Percentiles rank a stretch among this genome's conserved stretches.
Conservation (phyloP, 2,888 invertebrate genomes). For the Cordylochernes scorpioides region DNA sequence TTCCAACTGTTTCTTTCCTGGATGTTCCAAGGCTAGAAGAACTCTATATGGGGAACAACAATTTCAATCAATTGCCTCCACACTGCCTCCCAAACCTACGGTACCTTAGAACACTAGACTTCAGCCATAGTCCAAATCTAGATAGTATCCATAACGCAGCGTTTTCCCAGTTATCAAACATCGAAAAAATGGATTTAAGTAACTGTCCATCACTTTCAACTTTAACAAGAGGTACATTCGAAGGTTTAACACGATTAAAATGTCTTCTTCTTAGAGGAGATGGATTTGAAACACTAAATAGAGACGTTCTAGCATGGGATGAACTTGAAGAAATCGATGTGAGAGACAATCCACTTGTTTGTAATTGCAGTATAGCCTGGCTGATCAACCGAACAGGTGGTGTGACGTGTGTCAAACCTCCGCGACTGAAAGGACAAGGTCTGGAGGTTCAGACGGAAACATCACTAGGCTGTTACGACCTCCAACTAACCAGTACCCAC, state of each 20-base stretch:
- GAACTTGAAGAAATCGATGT: constrained; percentile 41
- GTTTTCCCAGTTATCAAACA: constrained; percentile 42
- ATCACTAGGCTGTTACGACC: constrained; percentile 10
- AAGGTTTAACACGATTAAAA: constrained; percentile 42
- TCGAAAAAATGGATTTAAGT: constrained; percentile 27
- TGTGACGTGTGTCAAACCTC: constrained; percentile 11
- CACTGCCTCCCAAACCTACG: constrained; percentile 44
- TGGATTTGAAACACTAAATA: constrained; percentile 40
- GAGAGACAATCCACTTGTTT: constrained; percentile 52
- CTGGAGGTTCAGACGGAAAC: constrained; percentile 8
- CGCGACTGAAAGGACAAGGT: constrained; percentile 6
- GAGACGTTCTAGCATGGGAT: constrained; percentile 32
- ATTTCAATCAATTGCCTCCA: constrained; percentile 40
- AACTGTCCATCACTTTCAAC: constrained; percentile 42
- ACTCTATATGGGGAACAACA: constrained; percentile 49
- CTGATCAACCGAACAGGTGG: constrained; percentile 25
- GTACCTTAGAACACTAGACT: constrained; percentile 41
- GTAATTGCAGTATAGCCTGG: constrained; percentile 64
- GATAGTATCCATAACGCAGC: constrained; percentile 43
- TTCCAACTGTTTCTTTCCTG: constrained; percentile 46
- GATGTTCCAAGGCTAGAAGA: constrained; percentile 45
- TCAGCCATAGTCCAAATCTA: constrained; percentile 38
- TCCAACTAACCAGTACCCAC: constrained; percentile 9
- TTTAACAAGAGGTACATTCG: constrained; percentile 53
- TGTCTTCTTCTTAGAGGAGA: constrained; percentile 48